Evolutionary conservation across 92 coral and sea anemone genomes (phyloP), one percentile per base, ranked within the genome.

Genomic region (Palythoa grandiflora): DNA sequence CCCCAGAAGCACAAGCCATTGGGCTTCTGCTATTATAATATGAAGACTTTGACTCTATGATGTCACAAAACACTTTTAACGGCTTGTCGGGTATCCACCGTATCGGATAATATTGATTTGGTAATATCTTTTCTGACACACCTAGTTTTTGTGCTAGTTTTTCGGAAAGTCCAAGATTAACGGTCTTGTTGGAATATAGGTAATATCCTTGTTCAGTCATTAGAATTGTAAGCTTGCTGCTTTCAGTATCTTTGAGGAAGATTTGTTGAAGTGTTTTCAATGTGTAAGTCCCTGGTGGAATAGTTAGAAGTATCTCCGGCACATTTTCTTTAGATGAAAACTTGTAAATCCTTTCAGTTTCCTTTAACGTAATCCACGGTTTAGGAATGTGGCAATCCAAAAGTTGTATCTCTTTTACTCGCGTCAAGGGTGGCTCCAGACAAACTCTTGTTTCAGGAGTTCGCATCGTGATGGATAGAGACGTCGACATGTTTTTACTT

Each of bases 361-460:
- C 77, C 77, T 72, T 72, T 3, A 72, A 72, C 53, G 1, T 39
- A 3, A 72, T 72, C 77, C 77, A 37, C 21, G 52, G 53, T 72
- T 72, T 72, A 14, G 77, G 77, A 72, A 72, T 72, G 52, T 72
- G 77, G 1, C 19, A 72, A 72, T 72, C 77, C 3, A 72, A 72
- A 72, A 72, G 77, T 72, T 72, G 52, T 72, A 72, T 72, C 77
- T 72, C 77, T 72, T 72, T 72, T 72, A 72, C 77, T 72, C 11
- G 77, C 52, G 77, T 72, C 77, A 75, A 75, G 61, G 79, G 79
- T 75, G 61, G 79, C 1, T 75, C 79, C 60, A 75, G 60, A 75
- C 16, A 75, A 75, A 75, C 79, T 75, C 79, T 75, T 50, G 79
- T 75, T 75, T 75, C 79, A 14, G 61, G 79, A 75, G 79, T 75